Base-by-base conservation (phyloP, 2,797 vertebrate species). In the Petrocephalus schoutedeni region DNA sequence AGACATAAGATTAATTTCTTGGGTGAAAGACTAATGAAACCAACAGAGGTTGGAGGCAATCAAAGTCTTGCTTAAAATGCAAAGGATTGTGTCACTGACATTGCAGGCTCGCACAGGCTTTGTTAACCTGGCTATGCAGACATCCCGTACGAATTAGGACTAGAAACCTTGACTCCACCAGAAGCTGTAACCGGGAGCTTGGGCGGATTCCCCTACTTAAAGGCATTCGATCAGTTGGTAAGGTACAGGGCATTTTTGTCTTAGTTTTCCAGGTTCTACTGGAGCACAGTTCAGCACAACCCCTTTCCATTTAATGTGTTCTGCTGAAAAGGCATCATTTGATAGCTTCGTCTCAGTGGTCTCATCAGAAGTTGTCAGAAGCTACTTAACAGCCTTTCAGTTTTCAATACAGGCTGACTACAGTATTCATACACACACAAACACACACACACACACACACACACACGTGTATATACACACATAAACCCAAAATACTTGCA, bases 31-130 rank as follows among this genome's bases (percentile, higher is more conserved):
- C 64, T 71, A 36, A 71, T 36, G 64, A 28, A 36, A 71, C 64
- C 64, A 36, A 16, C 64, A 36, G 64, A 71, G 28, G 28, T 36
- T 71, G 28, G 64, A 71, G 64, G 64, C 64, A 36, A 71, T 71
- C 64, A 51, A 82, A 82, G 36, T 49, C 77, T 82, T 82, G 77
- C 80, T 83, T 54, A 51, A 83, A 83, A 51, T 54, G n/a, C 80
- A 49, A 83, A 83, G 32, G 19, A 45, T 77, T 45, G 19, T 83
- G 80, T 53, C 51, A 83, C 4, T 83, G 49, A 51, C 51, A 83
- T 12, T 23, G n/a, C 5, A 4, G 21, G 19, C 4, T 83, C 49
- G 21, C 9, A 23, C 45, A 6, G 8, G 51, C 49, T 14, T 28
- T 3, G n/a, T 83, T 53, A 51, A 21, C 21, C 49, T 83, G 49